Base-by-base conservation (phyloP, 2,113 vertebrate species). In the Sebastes schlegelii region DNA sequence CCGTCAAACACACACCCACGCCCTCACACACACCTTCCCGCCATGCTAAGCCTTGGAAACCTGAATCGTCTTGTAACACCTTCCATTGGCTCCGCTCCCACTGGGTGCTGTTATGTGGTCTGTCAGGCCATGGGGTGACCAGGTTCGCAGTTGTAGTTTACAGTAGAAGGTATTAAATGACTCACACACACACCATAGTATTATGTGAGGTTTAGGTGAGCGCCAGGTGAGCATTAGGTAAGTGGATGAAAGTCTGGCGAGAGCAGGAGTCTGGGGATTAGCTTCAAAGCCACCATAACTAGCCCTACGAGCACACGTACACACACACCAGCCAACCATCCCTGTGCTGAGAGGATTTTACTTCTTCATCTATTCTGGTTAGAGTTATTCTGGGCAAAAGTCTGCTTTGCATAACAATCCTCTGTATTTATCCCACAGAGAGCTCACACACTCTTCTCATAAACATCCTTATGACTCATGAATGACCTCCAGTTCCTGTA, bases 161-260 rank as follows among this genome's bases (percentile, higher is more conserved):
- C 57, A 12, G 80, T 52, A 51, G 51, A 65, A 55, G 63, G 63
- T 71, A 75, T 91, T 77, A 82, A 69, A 73, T 89, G 80, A 87
- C 65, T 79, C 86, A 77, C 88, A 77, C 61, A 79, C 78, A 66
- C 63, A 63, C 26, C 26, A 54, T 9, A 64, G 79, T 3, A 80
- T 92, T 86, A 89, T 72, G 21, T 46, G 42, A 71, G 84, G 74
- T 71, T 85, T 72, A 83, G 57, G 46, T 68, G 69, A 12, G 63
- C 54, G 4, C 54, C 65, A 77, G 85, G 79, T 84, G 68, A 87
- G 78, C 1, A 46, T 91, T 90, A 64, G 89, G 85, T 92, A 93
- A 92, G 82, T 92, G 86, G 91, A 92, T 92, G 49, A 93, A 72
- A 76, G 82, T 70, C 57, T 13, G 10, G 66, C 21, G 66, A 80